Evolutionary conservation across 2,888 invertebrate species (phyloP).

Genomic region (Hypselothyrea guttata): DNA sequence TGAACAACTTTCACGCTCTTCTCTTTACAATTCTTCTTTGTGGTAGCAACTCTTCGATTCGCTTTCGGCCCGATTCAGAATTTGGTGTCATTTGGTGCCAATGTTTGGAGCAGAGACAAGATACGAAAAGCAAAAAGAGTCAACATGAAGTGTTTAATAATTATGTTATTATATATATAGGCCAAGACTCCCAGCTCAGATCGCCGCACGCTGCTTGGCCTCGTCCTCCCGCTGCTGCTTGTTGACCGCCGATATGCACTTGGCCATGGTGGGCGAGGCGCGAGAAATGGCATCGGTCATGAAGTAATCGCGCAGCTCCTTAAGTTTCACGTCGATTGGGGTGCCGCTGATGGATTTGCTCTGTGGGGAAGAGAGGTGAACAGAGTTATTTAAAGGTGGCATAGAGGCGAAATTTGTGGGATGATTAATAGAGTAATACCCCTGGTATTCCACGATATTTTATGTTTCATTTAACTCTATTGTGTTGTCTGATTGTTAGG

Average conservation of each 20-base stretch:
- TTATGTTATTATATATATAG: slow-evolving; percentile 56
- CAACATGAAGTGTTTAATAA: slow-evolving; percentile 66
- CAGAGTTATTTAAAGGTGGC: neutral
- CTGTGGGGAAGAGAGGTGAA: slow-evolving; percentile 55
- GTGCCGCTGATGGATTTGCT: slow-evolving; percentile 83
- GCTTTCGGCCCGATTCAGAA: too few relatives aligned
- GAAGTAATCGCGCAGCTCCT: slow-evolving; percentile 91
- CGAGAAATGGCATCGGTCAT: slow-evolving; percentile 98
- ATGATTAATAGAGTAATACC: too few relatives aligned
- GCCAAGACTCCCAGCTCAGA: slow-evolving; percentile 37
- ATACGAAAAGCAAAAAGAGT: slow-evolving; percentile 40
- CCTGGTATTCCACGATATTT: too few relatives aligned
- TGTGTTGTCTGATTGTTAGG: too few relatives aligned
- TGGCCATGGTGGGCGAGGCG: slow-evolving; percentile 99
- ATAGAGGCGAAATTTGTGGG: too few relatives aligned
- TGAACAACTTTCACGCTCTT: slow-evolving; percentile 1
- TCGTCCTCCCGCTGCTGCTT: slow-evolving; percentile 83
- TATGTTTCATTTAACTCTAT: too few relatives aligned
- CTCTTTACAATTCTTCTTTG: slow-evolving; percentile 8
- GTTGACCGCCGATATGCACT: slow-evolving; percentile 95
- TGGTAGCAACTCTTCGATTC: slow-evolving; percentile 10
- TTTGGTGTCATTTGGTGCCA: too few relatives aligned
- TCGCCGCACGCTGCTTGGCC: slow-evolving; percentile 66
- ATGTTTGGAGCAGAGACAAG: slow-evolving; percentile 33
- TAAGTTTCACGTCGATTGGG: slow-evolving; percentile 88